Evolutionary conservation across 2,888 invertebrate species (phyloP).

Genomic region (Andrena trimmerana): DNA sequence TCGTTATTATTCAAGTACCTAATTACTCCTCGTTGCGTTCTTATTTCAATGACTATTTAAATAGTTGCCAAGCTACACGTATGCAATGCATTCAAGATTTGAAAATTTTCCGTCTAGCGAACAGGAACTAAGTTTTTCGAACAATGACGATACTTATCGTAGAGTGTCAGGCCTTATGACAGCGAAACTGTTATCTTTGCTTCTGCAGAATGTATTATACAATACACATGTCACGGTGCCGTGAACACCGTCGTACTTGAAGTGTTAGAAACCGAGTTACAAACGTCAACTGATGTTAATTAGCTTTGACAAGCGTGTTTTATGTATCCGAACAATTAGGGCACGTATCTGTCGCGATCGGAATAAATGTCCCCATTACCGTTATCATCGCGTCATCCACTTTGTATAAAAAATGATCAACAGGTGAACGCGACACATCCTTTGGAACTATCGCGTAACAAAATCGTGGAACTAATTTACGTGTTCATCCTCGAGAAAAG

Average conservation of each 20-base stretch:
- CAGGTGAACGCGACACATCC: constrained; percentile 23
- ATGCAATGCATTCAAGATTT: too few relatives aligned
- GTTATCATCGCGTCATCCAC: neutral
- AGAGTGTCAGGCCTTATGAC: neutral
- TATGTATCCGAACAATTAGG: constrained; percentile 45
- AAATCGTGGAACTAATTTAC: constrained; percentile 42
- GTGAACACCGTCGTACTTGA: constrained; percentile 5
- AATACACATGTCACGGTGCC: constrained; percentile 40
- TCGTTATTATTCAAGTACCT: too few relatives aligned
- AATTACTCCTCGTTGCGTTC: too few relatives aligned
- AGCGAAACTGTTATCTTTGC: constrained; percentile 5
- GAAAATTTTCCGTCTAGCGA: neutral
- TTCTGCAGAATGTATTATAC: constrained; percentile 9
- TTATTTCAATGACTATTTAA: too few relatives aligned
- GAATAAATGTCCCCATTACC: constrained; percentile 22
- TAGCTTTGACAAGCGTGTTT: constrained; percentile 19
- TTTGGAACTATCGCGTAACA: constrained; percentile 26
- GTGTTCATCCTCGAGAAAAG: neutral
- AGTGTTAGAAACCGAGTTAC: constrained; percentile 40
- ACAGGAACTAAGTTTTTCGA: neutral
- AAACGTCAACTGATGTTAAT: constrained; percentile 29
- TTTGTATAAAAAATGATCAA: constrained; percentile 14
- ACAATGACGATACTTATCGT: neutral
- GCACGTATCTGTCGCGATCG: constrained; percentile 32
- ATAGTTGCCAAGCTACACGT: too few relatives aligned